Conservation (phyloP, 2,888 invertebrate species). For the Eurytoma californica region DNA sequence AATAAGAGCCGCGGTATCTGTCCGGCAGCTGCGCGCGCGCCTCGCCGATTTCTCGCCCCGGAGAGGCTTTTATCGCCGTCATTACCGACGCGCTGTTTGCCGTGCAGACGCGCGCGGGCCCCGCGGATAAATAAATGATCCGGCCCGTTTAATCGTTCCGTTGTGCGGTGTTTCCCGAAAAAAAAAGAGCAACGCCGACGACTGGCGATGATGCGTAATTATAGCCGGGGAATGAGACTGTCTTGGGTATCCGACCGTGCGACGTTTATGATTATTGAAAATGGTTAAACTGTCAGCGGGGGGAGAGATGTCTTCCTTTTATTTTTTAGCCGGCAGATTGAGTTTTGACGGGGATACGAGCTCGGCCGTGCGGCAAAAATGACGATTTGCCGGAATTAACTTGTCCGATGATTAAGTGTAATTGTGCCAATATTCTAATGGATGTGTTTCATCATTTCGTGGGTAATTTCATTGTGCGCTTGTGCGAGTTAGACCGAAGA, state of each 20-base stretch:
- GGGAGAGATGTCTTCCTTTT: not conserved
- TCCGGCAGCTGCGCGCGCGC: constrained; percentile 60
- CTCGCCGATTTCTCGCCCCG: constrained; percentile 29
- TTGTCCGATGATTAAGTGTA: too few relatives aligned
- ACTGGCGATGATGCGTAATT: not conserved
- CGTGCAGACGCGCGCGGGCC: constrained; percentile 7
- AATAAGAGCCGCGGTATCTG: constrained; percentile 65
- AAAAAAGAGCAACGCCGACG: not conserved
- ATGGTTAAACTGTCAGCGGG: constrained; percentile 4
- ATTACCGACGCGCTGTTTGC: constrained; percentile 45
- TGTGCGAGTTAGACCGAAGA: constrained; percentile 4
- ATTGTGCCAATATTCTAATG: constrained; percentile 12
- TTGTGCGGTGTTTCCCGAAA: constrained; percentile 7
- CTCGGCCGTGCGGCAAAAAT: too few relatives aligned
- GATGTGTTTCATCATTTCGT: constrained; percentile 22
- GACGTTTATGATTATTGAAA: constrained; percentile 29
- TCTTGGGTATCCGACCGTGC: not conserved
- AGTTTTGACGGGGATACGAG: not conserved
- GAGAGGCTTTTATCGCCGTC: constrained; percentile 53
- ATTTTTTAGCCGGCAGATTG: not conserved
- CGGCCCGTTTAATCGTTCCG: constrained; percentile 21
- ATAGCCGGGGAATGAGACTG: too few relatives aligned
- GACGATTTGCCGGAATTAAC: too few relatives aligned
- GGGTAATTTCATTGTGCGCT: constrained; percentile 27
- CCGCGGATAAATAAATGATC: constrained; percentile 42